Evolutionary conservation across 2,113 vertebrate species (phyloP).

Genomic region (Rutilus rutilus): DNA sequence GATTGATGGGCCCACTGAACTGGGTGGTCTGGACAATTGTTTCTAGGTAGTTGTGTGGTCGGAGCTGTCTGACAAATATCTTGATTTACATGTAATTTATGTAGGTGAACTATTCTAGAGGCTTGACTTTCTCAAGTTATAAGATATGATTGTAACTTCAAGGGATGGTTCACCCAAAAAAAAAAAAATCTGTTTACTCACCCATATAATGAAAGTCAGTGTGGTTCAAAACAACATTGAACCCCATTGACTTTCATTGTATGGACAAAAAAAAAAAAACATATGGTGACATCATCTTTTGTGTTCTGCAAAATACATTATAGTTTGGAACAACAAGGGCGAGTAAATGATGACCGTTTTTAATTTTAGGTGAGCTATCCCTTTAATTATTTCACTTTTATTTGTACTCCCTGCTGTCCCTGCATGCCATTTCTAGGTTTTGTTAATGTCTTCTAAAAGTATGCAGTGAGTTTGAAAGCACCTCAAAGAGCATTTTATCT

Average conservation of each 20-base stretch:
- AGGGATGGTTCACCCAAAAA: not conserved
- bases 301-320: too few species aligned
- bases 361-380: too few species aligned
- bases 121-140: not conserved
- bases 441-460: not conserved
- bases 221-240: not conserved
- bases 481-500: not conserved
- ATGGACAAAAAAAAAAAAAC: too few species aligned
- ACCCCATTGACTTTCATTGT: too few species aligned
- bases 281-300: too few species aligned
- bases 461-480: not conserved
- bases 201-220: not conserved
- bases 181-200: not conserved
- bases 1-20: conserved; percentile 3
- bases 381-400: too few species aligned
- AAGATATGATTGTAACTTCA: not conserved
- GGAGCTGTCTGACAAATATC: not conserved
- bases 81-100: not conserved
- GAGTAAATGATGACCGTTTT: too few species aligned
- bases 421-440: too few species aligned
- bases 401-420: too few species aligned
- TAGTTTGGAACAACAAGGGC: too few species aligned
- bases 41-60: conserved; percentile 17
- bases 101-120: not conserved
- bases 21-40: conserved; percentile 36